Evolutionary conservation across 2,113 vertebrate species (phyloP).

Genomic region (Hippolais icterina): DNA sequence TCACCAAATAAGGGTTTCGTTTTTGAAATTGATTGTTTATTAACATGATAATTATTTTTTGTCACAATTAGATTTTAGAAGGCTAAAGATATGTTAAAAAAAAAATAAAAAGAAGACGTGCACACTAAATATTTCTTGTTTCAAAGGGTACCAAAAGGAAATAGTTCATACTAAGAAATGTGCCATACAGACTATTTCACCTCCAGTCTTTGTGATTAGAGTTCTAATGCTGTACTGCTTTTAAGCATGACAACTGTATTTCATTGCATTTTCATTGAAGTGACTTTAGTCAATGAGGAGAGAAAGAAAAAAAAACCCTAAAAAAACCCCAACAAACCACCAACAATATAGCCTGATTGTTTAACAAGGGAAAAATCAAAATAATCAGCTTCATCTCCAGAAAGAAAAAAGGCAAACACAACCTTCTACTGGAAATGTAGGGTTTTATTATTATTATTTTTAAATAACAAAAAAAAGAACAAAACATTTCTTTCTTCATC

Average conservation of each 20-base stretch:
- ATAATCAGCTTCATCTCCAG: conserved; percentile 57
- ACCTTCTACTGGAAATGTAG: conserved; percentile 13
- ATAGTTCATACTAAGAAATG: background rate
- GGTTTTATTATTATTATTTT: conserved; percentile 68
- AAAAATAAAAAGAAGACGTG: background rate
- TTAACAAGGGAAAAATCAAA: conserved; percentile 62
- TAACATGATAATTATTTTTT: background rate
- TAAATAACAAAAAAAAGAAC: conserved; percentile 78
- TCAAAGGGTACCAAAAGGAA: background rate
- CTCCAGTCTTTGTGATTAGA: conserved; percentile 57
- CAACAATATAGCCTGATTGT: conserved; percentile 46
- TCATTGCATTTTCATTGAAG: conserved; percentile 38
- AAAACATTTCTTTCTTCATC: conserved; percentile 74
- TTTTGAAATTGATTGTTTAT: background rate
- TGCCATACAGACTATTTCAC: conserved; percentile 7
- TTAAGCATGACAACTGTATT: conserved; percentile 73
- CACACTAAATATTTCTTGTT: background rate
- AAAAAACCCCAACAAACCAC: background rate
- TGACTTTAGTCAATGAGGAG: conserved; percentile 40
- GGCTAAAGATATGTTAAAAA: background rate
- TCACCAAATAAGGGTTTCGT: background rate
- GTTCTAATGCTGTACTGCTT: conserved; percentile 63
- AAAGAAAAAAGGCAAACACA: background rate
- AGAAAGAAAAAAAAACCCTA: background rate
- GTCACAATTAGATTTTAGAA: background rate